Base-by-base conservation (phyloP, 1,140 invertebrate species). In the Sipha flava region DNA sequence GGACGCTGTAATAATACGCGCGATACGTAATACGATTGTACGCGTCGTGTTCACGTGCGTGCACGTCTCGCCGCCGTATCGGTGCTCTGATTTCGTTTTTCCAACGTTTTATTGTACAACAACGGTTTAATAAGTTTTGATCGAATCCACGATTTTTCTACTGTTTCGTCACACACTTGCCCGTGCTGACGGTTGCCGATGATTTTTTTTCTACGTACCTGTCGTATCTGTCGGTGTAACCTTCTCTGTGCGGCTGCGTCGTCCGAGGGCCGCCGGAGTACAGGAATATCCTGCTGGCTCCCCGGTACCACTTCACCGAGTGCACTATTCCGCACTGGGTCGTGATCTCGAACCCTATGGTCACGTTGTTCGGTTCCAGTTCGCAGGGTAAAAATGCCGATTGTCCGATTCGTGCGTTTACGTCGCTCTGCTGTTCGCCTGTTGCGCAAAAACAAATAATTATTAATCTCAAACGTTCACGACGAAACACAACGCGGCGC, bases 281-380 rank as follows among this genome's bases (percentile, higher is more conserved):
- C 80, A 95, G 92, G 85, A 92, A 95, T 80, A 95, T 93, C 66
- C 94, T 88, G 79, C 89, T 88, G 72, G 92, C 89, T 57, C 91
- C 92, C 82, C 92, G 91, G 85, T 95, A 95, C 94, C 94, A 96
- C 86, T 95, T 95, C 83, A 95, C 91, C 84, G 92, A 94, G 87
- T 95, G 94, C 82, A 95, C 89, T 59, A 91, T 90, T 1, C 93
- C 92, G 83, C 94, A 96, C 81, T 90, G 89, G 12, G 88, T 87
- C 72, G 89, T 89, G 85, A 93, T 92, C 80, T 95, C 90, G 26
- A 89, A 88, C 86, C 94, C 95, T 2, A 91, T 89, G 49, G 95
- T 87, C 29, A 88, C 86, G 31, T 93, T 91, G 40, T 90, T 90
- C 23, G 34, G 85, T 80, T 88, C 85, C 77, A 81, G 26, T 40